Evolutionary conservation across 2,888 invertebrate species (phyloP).

Genomic region (Drosophila kanekoi): DNA sequence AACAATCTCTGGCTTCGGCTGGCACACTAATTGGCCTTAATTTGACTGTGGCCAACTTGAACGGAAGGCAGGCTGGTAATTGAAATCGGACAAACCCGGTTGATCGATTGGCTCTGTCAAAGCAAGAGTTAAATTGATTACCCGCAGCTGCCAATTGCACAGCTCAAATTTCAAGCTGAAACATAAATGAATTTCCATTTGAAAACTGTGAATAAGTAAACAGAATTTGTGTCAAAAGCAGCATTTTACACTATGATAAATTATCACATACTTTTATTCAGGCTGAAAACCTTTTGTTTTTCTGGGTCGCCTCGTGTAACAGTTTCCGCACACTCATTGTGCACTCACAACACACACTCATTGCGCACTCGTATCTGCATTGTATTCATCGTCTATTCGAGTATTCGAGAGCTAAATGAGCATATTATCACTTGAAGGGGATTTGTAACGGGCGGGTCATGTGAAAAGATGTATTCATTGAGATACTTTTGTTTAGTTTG

Average conservation of each 20-base stretch:
- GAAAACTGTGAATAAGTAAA: slow-evolving; percentile 3
- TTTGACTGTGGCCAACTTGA: not conserved
- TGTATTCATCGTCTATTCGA: too few relatives aligned
- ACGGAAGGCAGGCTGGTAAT: not conserved
- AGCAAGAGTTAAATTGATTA: slow-evolving; percentile 23
- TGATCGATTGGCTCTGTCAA: slow-evolving; percentile 22
- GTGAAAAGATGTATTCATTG: too few relatives aligned
- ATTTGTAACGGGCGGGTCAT: slow-evolving; percentile 4
- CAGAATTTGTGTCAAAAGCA: slow-evolving; percentile 12
- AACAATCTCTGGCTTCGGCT: not conserved
- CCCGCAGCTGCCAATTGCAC: slow-evolving; percentile 1
- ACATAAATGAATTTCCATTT: not conserved
- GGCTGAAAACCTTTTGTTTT: slow-evolving; percentile 40
- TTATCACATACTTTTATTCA: slow-evolving; percentile 9
- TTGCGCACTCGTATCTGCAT: slow-evolving; percentile 3
- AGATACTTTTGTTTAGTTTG: not conserved
- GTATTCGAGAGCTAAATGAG: slow-evolving; percentile 41
- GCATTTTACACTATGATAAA: slow-evolving; percentile 8
- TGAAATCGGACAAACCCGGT: not conserved
- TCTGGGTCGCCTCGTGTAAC: slow-evolving; percentile 45
- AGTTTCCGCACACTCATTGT: slow-evolving; percentile 15
- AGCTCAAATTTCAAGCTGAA: not conserved
- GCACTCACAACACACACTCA: not conserved
- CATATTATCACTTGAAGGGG: slow-evolving; percentile 55
- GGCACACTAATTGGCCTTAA: slow-evolving; percentile 12